These are phyloP conservation scores for Aurelia sp. DNA, from an alignment of 30 jellyfish, hydroid and myxozoan genomes.

Conservation along the genomic window DNA sequence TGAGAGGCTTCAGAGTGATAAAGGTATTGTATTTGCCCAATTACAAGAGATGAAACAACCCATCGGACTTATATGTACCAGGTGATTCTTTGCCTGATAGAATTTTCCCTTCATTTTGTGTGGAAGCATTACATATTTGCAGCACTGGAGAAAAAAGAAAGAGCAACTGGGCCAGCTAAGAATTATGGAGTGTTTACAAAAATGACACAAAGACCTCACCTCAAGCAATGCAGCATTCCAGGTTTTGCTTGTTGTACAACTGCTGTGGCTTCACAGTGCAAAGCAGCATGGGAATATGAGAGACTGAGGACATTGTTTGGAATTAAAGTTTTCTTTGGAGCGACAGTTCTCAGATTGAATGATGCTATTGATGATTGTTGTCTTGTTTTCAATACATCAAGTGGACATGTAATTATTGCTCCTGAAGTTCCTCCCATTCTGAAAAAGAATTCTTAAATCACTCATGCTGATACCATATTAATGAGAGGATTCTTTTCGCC, in stretches of 20 bases:
- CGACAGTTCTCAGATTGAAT: conserved; percentile 21
- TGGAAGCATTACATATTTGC: background rate
- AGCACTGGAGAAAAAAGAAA: background rate
- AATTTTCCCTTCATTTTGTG: background rate
- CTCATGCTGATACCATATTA: too few species aligned
- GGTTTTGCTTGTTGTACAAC: conserved; percentile 45
- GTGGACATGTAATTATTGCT: conserved; percentile 72
- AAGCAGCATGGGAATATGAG: conserved; percentile 57
- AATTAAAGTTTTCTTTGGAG: conserved; percentile 18
- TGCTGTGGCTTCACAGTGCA: conserved; percentile 33
- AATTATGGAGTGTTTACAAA: background rate
- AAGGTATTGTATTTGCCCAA: too few species aligned
- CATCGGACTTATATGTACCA: too few species aligned
- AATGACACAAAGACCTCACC: conserved; percentile 18
- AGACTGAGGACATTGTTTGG: conserved; percentile 27
- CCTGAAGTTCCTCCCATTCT: conserved; percentile 85
- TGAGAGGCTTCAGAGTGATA: too few species aligned
- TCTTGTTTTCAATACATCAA: conserved; percentile 75
- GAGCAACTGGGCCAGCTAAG: background rate
- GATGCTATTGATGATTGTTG: conserved; percentile 70
- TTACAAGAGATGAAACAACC: too few species aligned
- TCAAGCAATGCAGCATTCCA: conserved; percentile 53
- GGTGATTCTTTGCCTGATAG: too few species aligned
- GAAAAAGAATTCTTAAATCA: background rate
- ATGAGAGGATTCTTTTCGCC: too few species aligned